Evolutionary conservation across 2,888 invertebrate genomes (phyloP), one percentile per base, ranked within the genome.

Genomic region (Chymomyza procnemis): DNA sequence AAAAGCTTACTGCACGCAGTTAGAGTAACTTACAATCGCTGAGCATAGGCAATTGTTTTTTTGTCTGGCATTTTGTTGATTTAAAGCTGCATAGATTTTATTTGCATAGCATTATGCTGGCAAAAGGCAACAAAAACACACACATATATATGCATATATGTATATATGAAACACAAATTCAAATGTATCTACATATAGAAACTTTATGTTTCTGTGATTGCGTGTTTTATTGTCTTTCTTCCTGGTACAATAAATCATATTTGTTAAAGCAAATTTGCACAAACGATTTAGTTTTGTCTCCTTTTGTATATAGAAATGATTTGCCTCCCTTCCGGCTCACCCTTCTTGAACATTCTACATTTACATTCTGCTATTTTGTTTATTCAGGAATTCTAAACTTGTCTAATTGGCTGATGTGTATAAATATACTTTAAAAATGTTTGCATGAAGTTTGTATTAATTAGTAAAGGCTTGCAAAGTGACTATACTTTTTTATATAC

Each of bases 211-310:
- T 19, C 22, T 54, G 54, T 54, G 22, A 4, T 3, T 19, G 21
- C 22, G 19, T 21, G 54, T 21, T 41, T 41, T 41, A 57, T 8
- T 34, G 16, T 19, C 26, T 22, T 9, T n/a, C 26, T 22, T 9
- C 22, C 52, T 52, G 0, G 18, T 6, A 41, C 47, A 59, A 82
- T 82, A 83, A 82, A 85, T 82, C 86, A 85, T 74, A 83, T 34
- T 85, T 85, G 77, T 85, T 80, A 74, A 69, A 65, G 66, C 67
- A 84, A 83, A 85, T 82, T 82, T 82, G 76, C 81, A 80, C 81
- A 82, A 82, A 75, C 81, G 86, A 82, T 85, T 82, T 84, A 54
- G 75, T 50, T 75, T 77, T 75, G 59, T 61, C 58, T 26, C 64
- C 71, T 70, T 50, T 57, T 69, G 50, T 18, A 61, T 62, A 64